A percentile compares a stretch with the other conserved stretches of the same genome.
These are phyloP conservation scores for Dromaius novaehollandiae DNA, from an alignment of 2,113 vertebrate species.

Conservation along the genomic window DNA sequence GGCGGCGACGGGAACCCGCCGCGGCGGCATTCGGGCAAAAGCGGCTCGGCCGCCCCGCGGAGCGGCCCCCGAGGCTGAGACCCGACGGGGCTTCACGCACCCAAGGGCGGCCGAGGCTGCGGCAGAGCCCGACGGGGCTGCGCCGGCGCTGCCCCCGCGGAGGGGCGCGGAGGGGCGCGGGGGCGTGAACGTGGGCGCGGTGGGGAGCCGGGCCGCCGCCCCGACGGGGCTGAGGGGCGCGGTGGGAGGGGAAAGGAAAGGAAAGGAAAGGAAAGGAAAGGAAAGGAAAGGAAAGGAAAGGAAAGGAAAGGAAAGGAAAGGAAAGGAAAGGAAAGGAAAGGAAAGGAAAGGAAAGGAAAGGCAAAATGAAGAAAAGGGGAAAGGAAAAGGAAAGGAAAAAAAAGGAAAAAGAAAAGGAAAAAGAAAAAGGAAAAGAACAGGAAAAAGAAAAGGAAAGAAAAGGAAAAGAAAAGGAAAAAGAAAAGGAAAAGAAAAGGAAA, in stretches of 20 bases:
- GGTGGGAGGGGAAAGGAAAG: neutral
- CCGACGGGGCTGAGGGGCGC: neutral
- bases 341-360: neutral
- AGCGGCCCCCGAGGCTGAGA: neutral
- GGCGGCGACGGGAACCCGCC: neutral
- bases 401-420: too few relatives aligned
- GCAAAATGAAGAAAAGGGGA: too few relatives aligned
- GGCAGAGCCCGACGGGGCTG: neutral
- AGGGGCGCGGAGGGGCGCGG: neutral
- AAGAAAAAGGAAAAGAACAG: too few relatives aligned
- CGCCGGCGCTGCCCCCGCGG: neutral
- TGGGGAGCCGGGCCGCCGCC: too few relatives aligned
- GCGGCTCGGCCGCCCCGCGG: neutral
- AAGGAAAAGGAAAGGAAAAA: too few relatives aligned
- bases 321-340: too few relatives aligned
- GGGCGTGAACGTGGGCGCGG: neutral
- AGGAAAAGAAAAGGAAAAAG: too few relatives aligned
- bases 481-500: neutral
- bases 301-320: neutral
- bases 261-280: neutral
- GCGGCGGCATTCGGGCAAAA: neutral
- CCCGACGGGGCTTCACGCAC: neutral
- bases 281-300: neutral
- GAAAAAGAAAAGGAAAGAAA: too few relatives aligned
- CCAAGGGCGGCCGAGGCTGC: neutral